phyloP scores from a whole-genome alignment of 2,113 vertebrate genomes.

The Pithys albifrons region DNA sequence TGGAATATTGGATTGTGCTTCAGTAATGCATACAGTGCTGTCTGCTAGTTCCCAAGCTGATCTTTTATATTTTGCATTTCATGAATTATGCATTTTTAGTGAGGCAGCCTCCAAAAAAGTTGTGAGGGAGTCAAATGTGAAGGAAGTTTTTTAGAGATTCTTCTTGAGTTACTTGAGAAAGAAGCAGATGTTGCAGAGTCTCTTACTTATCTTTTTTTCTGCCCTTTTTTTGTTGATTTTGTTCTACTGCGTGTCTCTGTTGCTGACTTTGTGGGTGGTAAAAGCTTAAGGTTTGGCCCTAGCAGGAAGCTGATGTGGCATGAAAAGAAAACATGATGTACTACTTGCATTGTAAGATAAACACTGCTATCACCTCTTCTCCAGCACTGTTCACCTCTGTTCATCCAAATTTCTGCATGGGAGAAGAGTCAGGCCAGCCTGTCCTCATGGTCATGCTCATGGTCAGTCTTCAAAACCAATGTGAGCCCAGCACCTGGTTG shows the following conservation, averaged over 20 bases:
- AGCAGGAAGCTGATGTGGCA: neutral
- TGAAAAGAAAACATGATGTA: neutral
- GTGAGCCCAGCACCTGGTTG: neutral
- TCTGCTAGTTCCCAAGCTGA: neutral
- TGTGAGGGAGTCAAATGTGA: neutral
- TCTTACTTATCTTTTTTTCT: neutral
- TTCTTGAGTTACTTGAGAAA: neutral
- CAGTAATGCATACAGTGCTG: neutral
- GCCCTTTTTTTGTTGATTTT: neutral
- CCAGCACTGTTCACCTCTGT: neutral
- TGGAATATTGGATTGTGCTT: neutral
- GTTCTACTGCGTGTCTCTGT: neutral
- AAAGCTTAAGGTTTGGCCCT: neutral
- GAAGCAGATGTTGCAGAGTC: neutral
- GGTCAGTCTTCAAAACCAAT: neutral
- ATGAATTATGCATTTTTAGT: rapidly evolving
- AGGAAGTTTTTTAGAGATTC: neutral
- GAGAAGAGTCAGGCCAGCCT: neutral
- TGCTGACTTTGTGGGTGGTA: neutral
- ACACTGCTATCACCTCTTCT: neutral
- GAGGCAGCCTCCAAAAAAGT: neutral
- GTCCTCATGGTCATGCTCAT: rapidly evolving
- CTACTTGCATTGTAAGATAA: neutral
- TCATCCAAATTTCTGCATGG: neutral
- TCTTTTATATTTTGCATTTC: neutral